These are phyloP conservation scores for Sturnira hondurensis DNA, from an alignment of 2,113 vertebrate genomes.

Conservation along the genomic window DNA sequence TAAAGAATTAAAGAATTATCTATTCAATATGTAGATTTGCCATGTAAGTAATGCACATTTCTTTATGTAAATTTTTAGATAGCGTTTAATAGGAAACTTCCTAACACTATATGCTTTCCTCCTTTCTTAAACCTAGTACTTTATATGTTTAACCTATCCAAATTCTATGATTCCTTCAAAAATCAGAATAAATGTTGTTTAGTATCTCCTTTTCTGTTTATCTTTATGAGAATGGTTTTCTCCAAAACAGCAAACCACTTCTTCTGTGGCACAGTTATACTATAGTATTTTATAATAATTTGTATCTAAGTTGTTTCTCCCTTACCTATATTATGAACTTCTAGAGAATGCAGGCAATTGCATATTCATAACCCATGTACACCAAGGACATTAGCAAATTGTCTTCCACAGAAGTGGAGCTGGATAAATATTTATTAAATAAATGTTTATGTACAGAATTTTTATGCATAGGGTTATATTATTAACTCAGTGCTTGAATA, in stretches of 20 bases:
- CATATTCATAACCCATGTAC: neutral
- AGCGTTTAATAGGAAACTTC: neutral
- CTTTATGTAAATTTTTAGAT: neutral
- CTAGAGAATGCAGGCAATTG: neutral
- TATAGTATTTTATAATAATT: slow-evolving; percentile 1
- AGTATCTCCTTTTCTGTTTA: neutral
- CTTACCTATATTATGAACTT: neutral
- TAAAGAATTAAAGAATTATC: neutral
- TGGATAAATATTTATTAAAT: slow-evolving; percentile 34
- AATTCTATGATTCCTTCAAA: slow-evolving; percentile 6
- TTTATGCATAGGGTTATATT: neutral
- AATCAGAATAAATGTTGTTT: neutral
- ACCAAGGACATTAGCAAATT: neutral
- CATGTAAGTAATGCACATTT: neutral
- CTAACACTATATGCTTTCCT: neutral
- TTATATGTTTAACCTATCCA: neutral
- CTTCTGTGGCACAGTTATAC: neutral
- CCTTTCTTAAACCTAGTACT: neutral
- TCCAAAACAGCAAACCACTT: neutral
- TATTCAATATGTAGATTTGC: neutral
- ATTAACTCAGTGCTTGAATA: neutral
- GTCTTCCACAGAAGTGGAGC: neutral
- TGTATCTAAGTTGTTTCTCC: neutral
- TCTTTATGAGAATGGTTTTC: neutral
- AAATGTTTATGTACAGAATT: neutral